Base-by-base conservation (phyloP, 2,113 vertebrate genomes). In the Mastomys natalensis region DNA sequence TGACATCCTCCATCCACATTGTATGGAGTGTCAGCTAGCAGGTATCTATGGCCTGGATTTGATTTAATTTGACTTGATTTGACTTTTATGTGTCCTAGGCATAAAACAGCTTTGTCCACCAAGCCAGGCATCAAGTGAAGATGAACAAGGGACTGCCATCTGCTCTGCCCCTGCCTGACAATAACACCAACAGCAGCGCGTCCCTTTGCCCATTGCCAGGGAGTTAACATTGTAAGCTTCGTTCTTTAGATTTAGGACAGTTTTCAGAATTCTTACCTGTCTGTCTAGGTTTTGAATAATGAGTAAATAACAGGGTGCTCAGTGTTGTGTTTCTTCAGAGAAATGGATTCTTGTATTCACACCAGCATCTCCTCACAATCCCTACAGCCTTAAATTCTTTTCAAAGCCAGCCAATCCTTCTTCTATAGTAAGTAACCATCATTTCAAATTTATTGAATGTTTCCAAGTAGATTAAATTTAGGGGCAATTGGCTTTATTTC, bases 161-260 rank as follows among this genome's bases (percentile, higher is more conserved):
- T 66, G 26, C 29, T 66, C 64, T 66, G 64, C 64, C 64, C 29
- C 29, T 66, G 64, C 4, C 64, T 31, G 64, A 66, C 64, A 31
- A 10, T 3, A 31, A 34, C 12, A 66, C 48, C 48, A 51, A 51
- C 48, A 51, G 7, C 48, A 51, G 48, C 7, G 48, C 7, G 48
- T 51, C 48, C 48, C 64, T 66, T 66, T 34, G 64, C 29, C 29
- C 64, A 5, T 15, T 34, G 64, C 62, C 9, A 66, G 26, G 64
- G 64, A 66, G 64, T 95, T 64, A 81, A 40, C 1, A 84, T 53
- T 86, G 6, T 93, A 8, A 87, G 24, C 80, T 96, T 96, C 92
- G 77, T 82, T 89, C 43, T 86, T 16, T 55, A 82, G 45, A 91
- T 91, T 80, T 90, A 84, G 48, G 93, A 82, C 7, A 64, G 1